Conservation (phyloP, 2,888 invertebrate species). For the Xylota sylvarum region DNA sequence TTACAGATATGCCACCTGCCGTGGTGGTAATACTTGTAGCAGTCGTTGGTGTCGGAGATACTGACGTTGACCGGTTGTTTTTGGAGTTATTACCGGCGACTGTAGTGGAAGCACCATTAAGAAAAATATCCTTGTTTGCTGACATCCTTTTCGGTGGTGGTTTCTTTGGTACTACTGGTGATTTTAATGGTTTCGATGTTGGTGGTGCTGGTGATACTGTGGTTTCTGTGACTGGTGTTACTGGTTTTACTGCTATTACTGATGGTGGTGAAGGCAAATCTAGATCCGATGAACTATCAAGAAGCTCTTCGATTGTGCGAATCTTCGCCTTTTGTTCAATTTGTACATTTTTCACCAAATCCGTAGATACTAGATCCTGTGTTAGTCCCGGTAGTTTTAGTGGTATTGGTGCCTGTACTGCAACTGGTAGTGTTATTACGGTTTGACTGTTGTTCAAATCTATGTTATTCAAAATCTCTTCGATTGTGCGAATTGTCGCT, state of each 20-base stretch:
- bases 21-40: conserved; percentile 25
- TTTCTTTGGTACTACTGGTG: conserved; percentile 37
- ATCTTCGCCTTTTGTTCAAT: conserved; percentile 35
- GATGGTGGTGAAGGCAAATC: conserved; percentile 58
- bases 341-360: conserved; percentile 6
- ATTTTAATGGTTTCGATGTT: conserved; percentile 37
- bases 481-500: not conserved
- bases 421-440: not conserved
- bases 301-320: conserved; percentile 56
- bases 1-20: conserved; percentile 78
- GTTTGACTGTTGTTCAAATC: not conserved
- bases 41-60: conserved; percentile 54
- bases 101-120: conserved; percentile 42
- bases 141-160: conserved; percentile 43
- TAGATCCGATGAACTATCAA: conserved; percentile 67
- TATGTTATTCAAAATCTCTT: not conserved
- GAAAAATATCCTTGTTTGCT: conserved; percentile 28
- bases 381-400: not conserved
- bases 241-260: conserved; percentile 14
- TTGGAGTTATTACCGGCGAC: not conserved
- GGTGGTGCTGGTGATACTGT: conserved; percentile 39
- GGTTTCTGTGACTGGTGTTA: conserved; percentile 34
- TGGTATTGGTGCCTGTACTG: not conserved
- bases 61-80: conserved; percentile 28
- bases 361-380: not conserved